Evolutionary conservation across 2,113 vertebrate species (phyloP).

Genomic region (Leptobrachium ailaonicum): DNA sequence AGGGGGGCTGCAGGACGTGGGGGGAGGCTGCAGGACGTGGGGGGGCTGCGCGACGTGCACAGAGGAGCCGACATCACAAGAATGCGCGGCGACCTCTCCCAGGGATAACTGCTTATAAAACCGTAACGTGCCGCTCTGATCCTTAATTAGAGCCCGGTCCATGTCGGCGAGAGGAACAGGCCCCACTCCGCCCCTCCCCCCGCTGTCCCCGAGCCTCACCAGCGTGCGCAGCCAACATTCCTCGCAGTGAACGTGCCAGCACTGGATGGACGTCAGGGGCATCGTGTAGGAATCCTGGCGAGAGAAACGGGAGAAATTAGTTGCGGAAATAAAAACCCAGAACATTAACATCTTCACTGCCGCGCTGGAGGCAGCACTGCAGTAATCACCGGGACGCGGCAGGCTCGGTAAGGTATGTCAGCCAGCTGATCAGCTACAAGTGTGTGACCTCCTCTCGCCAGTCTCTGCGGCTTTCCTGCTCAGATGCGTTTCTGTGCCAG

Average conservation of each 20-base stretch:
- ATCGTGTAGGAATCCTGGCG: constrained; percentile 94
- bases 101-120: constrained; percentile 9
- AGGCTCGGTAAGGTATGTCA: too few relatives aligned
- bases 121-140: not conserved
- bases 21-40: too few relatives aligned
- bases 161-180: not conserved
- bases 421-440: too few relatives aligned
- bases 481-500: not conserved
- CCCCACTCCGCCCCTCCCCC: not conserved
- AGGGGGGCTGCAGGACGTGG: too few relatives aligned
- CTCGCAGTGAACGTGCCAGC: constrained; percentile 99
- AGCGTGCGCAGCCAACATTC: constrained; percentile 99
- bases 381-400: too few relatives aligned
- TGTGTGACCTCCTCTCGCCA: too few relatives aligned
- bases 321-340: not conserved
- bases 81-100: not conserved
- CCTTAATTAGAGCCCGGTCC: not conserved
- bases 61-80: not conserved
- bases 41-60: too few relatives aligned
- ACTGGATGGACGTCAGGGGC: constrained; percentile 98
- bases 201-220: constrained; percentile 71
- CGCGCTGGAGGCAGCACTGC: too few relatives aligned
- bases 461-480: not conserved
- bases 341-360: not conserved
- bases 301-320: constrained; percentile 53